Evolutionary conservation across 2,113 vertebrate species (phyloP), one percentile per base, ranked within the genome.

Genomic region (Phyllopteryx taeniolatus): DNA sequence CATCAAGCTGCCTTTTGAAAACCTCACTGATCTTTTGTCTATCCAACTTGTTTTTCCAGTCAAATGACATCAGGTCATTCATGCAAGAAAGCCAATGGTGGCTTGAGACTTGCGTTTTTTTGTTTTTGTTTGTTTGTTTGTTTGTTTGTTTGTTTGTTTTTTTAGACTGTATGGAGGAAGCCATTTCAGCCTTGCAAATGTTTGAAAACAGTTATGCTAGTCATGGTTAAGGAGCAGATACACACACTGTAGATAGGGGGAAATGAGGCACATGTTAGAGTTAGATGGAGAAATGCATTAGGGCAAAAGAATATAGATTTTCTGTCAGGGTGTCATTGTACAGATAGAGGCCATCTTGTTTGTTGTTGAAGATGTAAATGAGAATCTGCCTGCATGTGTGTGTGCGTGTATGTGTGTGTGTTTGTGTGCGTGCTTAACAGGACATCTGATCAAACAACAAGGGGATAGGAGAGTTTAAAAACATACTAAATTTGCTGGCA

Each of bases 221-320:
- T 49, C 71, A 67, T 3, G 33, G 19, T 63, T 39, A 56, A 56
- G 65, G 4, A 35, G 66, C 11, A 33, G 22, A n/a, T n/a, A 51
- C 61, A 53, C 53, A 46, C 2, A 46, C 44, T 13, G 44, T 22
- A 4, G 6, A 49, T 43, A 73, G 46, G 43, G 73, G 59, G 68
- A 64, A 68, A 31, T 7, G 10, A 33, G 19, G 74, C 53, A 22
- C 33, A 75, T 35, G 78, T 81, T 73, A 76, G 72, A 59, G 33
- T 43, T 65, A 81, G 71, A 85, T 74, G 73, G 86, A 88, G 81
- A 79, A 83, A 90, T 92, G 90, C 82, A 88, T 87, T 89, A 83
- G 83, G 77, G 76, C 65, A 67, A 86, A 88, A 84, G 80, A 78
- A 82, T 89, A 93, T 91, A 83, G 92, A 93, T 91, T 92, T 93